These are phyloP conservation scores for Trachymyrmex septentrionalis DNA, from an alignment of 1,140 invertebrate genomes.

Conservation along the genomic window DNA sequence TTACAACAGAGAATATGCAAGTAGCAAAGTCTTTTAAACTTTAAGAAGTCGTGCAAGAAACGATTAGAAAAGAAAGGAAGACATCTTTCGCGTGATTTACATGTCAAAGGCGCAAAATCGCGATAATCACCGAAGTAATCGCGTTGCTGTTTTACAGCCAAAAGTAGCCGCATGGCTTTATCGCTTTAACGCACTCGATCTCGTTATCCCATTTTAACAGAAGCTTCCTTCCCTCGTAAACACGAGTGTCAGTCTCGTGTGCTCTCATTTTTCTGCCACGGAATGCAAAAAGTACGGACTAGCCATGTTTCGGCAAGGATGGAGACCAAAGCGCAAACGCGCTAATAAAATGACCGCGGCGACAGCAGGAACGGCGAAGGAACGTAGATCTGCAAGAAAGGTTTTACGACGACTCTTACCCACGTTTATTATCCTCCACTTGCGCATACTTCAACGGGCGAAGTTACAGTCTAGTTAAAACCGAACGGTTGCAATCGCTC, in stretches of 20 bases:
- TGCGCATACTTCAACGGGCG: conserved; percentile 38
- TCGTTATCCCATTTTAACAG: not conserved
- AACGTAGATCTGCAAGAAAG: conserved; percentile 26
- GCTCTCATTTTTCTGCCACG: conserved; percentile 26
- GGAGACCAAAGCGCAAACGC: conserved; percentile 16
- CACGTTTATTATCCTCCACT: conserved; percentile 55
- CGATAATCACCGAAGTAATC: not conserved
- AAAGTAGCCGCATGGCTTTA: not conserved
- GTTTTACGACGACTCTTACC: conserved; percentile 46
- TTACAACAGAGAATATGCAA: not conserved
- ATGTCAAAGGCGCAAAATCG: conserved; percentile 8
- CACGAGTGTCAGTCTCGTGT: not conserved
- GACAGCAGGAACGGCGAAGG: not conserved
- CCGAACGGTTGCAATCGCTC: conserved; percentile 8
- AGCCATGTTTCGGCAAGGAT: conserved; percentile 32
- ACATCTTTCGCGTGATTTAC: not conserved
- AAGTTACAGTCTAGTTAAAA: conserved; percentile 53
- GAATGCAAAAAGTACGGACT: conserved; percentile 4
- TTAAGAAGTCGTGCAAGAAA: not conserved
- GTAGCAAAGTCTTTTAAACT: not conserved
- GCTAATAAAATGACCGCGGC: conserved; percentile 45
- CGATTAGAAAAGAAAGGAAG: not conserved
- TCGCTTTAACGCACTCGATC: not conserved
- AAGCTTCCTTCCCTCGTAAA: conserved; percentile 9
- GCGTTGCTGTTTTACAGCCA: not conserved